A percentile compares a stretch with the other conserved stretches of the same genome.
Evolutionary conservation across 2,888 invertebrate species (phyloP).

Genomic region (Melanargia galathea): DNA sequence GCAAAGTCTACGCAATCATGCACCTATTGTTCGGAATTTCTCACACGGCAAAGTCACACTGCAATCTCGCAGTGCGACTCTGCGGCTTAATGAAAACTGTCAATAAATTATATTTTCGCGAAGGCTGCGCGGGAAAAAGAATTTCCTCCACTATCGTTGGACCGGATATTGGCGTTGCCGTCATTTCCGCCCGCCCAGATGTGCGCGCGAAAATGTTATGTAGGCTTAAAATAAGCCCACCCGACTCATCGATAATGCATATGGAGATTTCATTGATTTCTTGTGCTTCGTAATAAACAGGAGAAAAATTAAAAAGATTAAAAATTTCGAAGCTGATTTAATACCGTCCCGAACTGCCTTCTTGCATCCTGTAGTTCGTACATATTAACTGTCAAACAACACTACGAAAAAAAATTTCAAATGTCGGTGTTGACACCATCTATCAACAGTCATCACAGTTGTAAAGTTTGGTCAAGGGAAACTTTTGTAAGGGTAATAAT

Average conservation of each 20-base stretch:
- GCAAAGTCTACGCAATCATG: conserved; percentile 11
- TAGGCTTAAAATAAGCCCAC: conserved; percentile 31
- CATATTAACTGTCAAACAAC: too few relatives aligned
- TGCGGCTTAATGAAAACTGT: conserved; percentile 40
- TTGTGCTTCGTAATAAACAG: too few relatives aligned
- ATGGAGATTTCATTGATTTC: conserved; percentile 4
- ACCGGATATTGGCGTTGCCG: conserved; percentile 70
- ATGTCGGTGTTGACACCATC: too few relatives aligned
- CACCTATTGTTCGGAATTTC: not conserved
- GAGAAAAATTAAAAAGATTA: too few relatives aligned
- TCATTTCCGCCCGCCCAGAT: conserved; percentile 65
- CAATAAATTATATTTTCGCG: conserved; percentile 41
- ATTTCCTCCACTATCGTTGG: conserved; percentile 40
- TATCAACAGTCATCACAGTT: too few relatives aligned
- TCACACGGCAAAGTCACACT: conserved; percentile 16
- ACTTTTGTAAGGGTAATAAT: too few relatives aligned
- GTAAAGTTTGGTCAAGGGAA: too few relatives aligned
- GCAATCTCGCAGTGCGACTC: conserved; percentile 29
- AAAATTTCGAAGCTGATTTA: too few relatives aligned
- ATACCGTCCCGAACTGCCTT: too few relatives aligned
- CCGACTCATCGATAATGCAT: not conserved
- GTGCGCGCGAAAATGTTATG: conserved; percentile 39
- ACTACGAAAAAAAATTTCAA: too few relatives aligned
- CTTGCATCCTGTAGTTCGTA: too few relatives aligned
- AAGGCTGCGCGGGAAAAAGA: conserved; percentile 37